A percentile compares a stretch with the other conserved stretches of the same genome.
Conservation (phyloP, 2,888 invertebrate genomes). For the Protodeltote pygarga region DNA sequence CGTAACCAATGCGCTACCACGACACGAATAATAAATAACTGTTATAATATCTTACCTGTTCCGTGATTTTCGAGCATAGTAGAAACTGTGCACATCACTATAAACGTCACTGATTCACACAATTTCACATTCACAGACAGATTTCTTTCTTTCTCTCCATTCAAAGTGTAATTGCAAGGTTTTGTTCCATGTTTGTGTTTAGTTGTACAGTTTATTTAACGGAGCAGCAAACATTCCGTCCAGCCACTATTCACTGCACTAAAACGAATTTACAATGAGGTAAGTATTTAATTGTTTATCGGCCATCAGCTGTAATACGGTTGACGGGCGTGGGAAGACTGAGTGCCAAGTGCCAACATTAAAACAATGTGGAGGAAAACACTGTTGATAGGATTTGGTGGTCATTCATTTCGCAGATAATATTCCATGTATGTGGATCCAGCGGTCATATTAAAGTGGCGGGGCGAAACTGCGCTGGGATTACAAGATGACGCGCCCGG, state of each 20-base stretch:
- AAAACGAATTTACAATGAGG: slow-evolving; percentile 56
- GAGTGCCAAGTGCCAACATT: slow-evolving; percentile 57
- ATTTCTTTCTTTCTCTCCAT: slow-evolving; percentile 20
- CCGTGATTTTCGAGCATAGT: slow-evolving; percentile 26
- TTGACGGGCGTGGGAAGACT: slow-evolving; percentile 55
- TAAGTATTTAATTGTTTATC: slow-evolving; percentile 46
- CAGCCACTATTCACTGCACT: slow-evolving; percentile 28
- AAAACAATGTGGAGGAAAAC: slow-evolving; percentile 39
- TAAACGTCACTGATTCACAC: slow-evolving; percentile 31
- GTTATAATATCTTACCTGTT: slow-evolving; percentile 10
- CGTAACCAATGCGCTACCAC: no score
- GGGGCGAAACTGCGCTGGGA: slow-evolving; percentile 38
- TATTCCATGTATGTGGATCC: slow-evolving; percentile 62
- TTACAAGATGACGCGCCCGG: slow-evolving; percentile 84
- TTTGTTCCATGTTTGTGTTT: slow-evolving; percentile 36
- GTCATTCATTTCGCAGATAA: slow-evolving; percentile 68
- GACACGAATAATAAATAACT: neutral
- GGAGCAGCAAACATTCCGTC: slow-evolving; percentile 32
- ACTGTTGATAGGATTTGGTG: slow-evolving; percentile 48
- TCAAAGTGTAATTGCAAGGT: slow-evolving; percentile 9
- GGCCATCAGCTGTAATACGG: slow-evolving; percentile 49
- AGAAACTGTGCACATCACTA: slow-evolving; percentile 37
- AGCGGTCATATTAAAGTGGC: slow-evolving; percentile 42
- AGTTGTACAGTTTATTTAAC: slow-evolving; percentile 24
- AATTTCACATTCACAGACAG: neutral